Evolutionary conservation across 2,888 invertebrate genomes (phyloP).

Genomic region (Nymphalis polychloros): DNA sequence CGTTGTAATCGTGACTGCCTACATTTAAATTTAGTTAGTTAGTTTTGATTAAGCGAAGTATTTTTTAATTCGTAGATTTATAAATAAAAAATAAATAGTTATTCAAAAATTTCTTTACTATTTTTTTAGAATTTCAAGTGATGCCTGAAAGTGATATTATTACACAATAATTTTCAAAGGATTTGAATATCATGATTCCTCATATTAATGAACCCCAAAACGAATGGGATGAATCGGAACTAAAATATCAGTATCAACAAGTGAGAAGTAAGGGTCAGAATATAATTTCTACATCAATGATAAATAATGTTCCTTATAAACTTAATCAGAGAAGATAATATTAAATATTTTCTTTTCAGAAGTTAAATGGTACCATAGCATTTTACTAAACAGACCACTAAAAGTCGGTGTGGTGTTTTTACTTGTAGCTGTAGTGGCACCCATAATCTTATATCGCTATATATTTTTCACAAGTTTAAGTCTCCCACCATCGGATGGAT

Average conservation of each 20-base stretch:
- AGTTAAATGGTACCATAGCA: constrained; percentile 64
- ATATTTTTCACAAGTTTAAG: constrained; percentile 54
- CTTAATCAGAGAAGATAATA: not conserved
- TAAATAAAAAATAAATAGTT: no score
- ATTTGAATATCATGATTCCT: constrained; percentile 52
- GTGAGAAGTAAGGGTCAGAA: constrained; percentile 47
- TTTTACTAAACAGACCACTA: constrained; percentile 64
- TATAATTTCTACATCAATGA: not conserved
- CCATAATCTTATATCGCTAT: constrained; percentile 62
- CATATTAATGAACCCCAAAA: constrained; percentile 52
- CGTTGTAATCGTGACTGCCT: no score
- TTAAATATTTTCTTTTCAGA: constrained; percentile 52
- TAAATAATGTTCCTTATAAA: not conserved
- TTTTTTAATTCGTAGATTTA: no score
- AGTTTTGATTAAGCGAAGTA: no score
- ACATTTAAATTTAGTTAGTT: no score
- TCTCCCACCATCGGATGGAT: constrained; percentile 61
- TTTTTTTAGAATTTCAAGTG: constrained; percentile 1
- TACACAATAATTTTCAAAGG: not conserved
- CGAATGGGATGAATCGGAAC: constrained; percentile 49
- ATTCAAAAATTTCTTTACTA: not conserved
- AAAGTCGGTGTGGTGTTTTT: constrained; percentile 53
- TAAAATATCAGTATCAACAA: constrained; percentile 48
- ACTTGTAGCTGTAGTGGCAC: constrained; percentile 53
- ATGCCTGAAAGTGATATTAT: not conserved